A percentile compares a stretch with the other conserved stretches of the same genome.
These are phyloP conservation scores for Drosophila quasianomalipes DNA, from an alignment of 2,888 invertebrate genomes.

Conservation along the genomic window DNA sequence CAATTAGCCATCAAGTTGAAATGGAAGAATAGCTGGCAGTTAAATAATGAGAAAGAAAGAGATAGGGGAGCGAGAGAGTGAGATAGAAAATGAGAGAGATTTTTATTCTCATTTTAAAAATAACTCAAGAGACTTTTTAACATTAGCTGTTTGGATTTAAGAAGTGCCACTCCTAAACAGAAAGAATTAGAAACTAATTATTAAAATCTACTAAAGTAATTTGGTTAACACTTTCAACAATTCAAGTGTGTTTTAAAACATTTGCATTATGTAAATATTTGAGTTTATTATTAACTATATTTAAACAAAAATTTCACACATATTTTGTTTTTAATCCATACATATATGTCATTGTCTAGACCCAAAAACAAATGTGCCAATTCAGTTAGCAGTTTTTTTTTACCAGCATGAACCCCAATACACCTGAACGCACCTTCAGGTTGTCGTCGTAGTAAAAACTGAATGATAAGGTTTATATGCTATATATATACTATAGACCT, in stretches of 20 bases:
- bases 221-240: neutral
- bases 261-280: neutral
- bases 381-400: neutral
- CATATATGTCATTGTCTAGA: neutral
- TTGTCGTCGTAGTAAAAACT: neutral
- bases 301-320: neutral
- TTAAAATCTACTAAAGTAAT: neutral
- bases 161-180: neutral
- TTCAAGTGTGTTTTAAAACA: neutral
- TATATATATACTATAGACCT: neutral
- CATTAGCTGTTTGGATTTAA: neutral
- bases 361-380: conserved; percentile 5
- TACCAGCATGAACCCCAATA: neutral
- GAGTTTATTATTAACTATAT: neutral
- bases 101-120: neutral
- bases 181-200: neutral
- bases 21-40: conserved; percentile 17
- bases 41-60: conserved; percentile 6
- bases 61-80: neutral
- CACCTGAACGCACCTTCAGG: neutral
- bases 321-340: neutral
- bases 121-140: neutral
- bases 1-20: conserved; percentile 31
- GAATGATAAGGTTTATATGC: conserved; percentile 7
- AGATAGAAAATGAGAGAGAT: neutral